Evolutionary conservation across 2,888 invertebrate species (phyloP), one percentile per base, ranked within the genome.

Genomic region (Papilio protenor): DNA sequence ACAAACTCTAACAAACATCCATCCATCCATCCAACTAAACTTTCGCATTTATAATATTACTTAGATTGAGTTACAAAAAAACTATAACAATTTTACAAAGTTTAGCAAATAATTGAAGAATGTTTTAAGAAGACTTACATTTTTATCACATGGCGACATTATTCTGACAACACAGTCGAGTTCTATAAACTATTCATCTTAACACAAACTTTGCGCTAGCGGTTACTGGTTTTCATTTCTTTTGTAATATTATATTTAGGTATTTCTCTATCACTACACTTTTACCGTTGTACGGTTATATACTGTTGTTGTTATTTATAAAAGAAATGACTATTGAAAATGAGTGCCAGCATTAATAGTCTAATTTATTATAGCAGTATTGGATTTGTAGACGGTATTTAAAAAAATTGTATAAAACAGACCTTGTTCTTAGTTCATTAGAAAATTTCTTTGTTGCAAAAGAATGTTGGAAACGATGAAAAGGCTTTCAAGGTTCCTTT

Each of bases 401-500:
- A 40, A 33, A 33, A 33, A 0, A 40, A 33, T 33, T 40, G 5
- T 8, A 40, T 12, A 49, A n/a, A 27, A 18, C 33, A 40, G 6
- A 10, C 8, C 4, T 12, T 69, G 45, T 45, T 69, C 14, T 40
- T 66, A 40, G 18, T 69, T 69, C 21, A 45, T 45, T 69, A 69
- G 45, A 21, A 69, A 69, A 69, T 21, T 69, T 69, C 45, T 69
- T 69, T 69, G 66, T 69, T 69, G 14, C n/a, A 69, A 69, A 69
- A 69, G 66, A 69, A 69, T n/a, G 66, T 66, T 45, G 11, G 66
- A n/a, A 69, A 45, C 66, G 45, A 45, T 69, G 66, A 69, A 69
- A 45, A 45, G 66, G 21, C 45, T 69, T 45, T 69, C 66, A 69
- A 69, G 66, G 45, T 45, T 45, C 45, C 66, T 69, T 69, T 69